Evolutionary conservation across 2,888 invertebrate species (phyloP), one percentile per base, ranked within the genome.

Genomic region (Agrilus biguttatus): DNA sequence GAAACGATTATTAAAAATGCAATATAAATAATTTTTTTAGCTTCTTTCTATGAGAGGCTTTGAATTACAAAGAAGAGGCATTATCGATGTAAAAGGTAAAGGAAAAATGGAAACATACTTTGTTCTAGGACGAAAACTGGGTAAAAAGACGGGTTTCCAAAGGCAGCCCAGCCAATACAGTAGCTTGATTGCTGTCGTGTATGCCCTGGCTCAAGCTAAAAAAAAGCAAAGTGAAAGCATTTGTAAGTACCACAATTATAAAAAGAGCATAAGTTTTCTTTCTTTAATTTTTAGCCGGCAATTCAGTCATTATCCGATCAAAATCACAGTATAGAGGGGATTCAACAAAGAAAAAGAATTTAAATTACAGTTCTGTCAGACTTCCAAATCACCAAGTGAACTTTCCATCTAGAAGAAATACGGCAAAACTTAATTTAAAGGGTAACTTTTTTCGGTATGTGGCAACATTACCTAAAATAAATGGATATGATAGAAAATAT

Each of bases 101-200:
- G 95, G 95, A 0, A 79, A 81, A 51, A 93, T 95, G 93, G 84
- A 89, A 64, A 95, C 93, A n/a, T 92, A 83, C 68, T 92, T 86
- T 69, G 87, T 95, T 41, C 66, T 77, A 40, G 83, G 83, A 14
- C 75, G 77, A 37, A 71, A 77, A 43, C 70, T 73, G 7, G 67
- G 71, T 14, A 70, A 72, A 32, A 68, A 75, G 10, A 72, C 73
- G 36, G 72, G 72, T 49, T 69, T 79, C 51, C 69, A 75, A 48
- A 70, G 80, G 37, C 77, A 80, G 56, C 77, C 83, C 3, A 82
- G 82, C 51, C 80, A 79, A 51, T 78, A 80, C 53, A 75, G 83
- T 63, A 83, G 83, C 55, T 77, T 91, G 51, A 86, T 88, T 12
- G 86, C 87, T 8, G 85, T 91, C 40, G 89, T 92, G 10, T 89